These are phyloP conservation scores for Netelia virgata DNA, from an alignment of 2,888 invertebrate genomes.

Conservation along the genomic window DNA sequence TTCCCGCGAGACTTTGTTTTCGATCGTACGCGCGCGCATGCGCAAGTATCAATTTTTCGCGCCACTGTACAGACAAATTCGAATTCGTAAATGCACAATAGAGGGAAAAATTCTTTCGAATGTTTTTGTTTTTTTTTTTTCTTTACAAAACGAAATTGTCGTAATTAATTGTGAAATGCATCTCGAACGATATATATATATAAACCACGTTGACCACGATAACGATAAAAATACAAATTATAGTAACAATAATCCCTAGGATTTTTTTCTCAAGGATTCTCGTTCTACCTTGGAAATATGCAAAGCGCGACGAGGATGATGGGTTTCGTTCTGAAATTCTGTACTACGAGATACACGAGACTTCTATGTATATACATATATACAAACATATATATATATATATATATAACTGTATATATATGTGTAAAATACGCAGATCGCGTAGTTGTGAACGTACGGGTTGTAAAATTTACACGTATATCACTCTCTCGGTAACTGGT, in stretches of 20 bases:
- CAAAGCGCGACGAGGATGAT: slow-evolving; percentile 73
- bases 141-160: no score
- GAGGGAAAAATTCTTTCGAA: no score
- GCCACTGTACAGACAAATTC: no score
- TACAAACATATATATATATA: neutral
- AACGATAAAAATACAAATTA: slow-evolving; percentile 35
- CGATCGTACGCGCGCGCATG: no score
- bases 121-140: no score
- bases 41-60: no score
- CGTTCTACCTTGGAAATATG: slow-evolving; percentile 73
- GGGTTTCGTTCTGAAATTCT: slow-evolving; percentile 74
- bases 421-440: neutral
- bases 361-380: neutral
- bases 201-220: neutral
- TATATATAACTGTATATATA: neutral
- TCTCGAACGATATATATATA: no score
- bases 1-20: no score
- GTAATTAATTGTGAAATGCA: no score
- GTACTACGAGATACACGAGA: neutral
- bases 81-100: no score
- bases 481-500: slow-evolving; percentile 23
- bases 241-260: slow-evolving; percentile 31
- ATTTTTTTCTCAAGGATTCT: slow-evolving; percentile 29
- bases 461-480: slow-evolving; percentile 28
- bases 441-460: slow-evolving; percentile 10